phyloP scores from a whole-genome alignment of 1,140 invertebrate genomes.

The Procambarus virginalis region DNA sequence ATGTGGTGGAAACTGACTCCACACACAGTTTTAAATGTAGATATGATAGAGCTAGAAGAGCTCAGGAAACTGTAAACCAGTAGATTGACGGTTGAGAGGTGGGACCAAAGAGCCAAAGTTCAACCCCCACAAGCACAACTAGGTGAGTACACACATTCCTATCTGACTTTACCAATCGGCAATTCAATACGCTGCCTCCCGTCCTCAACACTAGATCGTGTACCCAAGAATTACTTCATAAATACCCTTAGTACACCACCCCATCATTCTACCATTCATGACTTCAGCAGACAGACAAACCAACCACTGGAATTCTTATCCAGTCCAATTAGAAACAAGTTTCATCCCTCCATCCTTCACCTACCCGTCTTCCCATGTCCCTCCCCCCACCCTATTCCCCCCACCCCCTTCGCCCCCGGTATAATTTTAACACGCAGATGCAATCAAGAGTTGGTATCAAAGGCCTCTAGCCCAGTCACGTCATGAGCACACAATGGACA shows the following conservation, averaged over 20 bases:
- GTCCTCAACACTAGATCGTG: not conserved
- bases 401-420: not conserved
- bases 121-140: too few relatives aligned
- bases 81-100: too few relatives aligned
- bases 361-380: not conserved
- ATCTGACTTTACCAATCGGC: too few relatives aligned
- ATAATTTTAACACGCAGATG: conserved; percentile 28
- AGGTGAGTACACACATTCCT: too few relatives aligned
- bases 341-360: not conserved
- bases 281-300: not conserved
- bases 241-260: not conserved
- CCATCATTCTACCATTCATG: conserved; percentile 8
- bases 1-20: too few relatives aligned
- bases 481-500: conserved; percentile 10
- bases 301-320: conserved; percentile 19
- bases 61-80: too few relatives aligned
- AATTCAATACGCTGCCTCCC: not conserved
- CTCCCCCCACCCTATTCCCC: not conserved
- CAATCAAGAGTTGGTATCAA: conserved; percentile 28
- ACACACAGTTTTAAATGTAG: too few relatives aligned
- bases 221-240: not conserved
- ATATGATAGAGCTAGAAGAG: too few relatives aligned
- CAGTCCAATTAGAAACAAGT: not conserved
- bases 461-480: conserved; percentile 17
- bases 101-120: too few relatives aligned